Evolutionary conservation across 2,113 vertebrate genomes (phyloP).

Genomic region (Rattus rattus): DNA sequence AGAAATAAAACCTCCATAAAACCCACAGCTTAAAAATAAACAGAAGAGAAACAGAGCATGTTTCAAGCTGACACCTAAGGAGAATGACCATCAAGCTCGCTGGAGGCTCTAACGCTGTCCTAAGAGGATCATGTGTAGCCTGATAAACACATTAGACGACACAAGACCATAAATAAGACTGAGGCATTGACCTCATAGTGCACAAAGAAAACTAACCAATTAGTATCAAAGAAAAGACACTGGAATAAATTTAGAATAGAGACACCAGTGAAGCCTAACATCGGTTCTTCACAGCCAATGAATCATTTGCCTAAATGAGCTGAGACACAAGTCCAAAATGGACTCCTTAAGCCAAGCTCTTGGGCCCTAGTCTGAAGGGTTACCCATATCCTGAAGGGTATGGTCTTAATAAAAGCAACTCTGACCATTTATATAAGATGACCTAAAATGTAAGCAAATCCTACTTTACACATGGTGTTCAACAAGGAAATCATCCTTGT

Average conservation of each 20-base stretch:
- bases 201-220: conserved; percentile 20
- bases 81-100: neutral
- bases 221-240: conserved; percentile 21
- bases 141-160: neutral
- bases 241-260: neutral
- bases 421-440: neutral
- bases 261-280: neutral
- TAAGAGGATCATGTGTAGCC: neutral
- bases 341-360: neutral
- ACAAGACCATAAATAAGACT: neutral
- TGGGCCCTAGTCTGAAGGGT: neutral
- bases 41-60: neutral
- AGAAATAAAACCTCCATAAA: neutral
- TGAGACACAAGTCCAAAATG: neutral
- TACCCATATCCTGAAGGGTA: neutral
- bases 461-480: neutral
- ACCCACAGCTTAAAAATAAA: neutral
- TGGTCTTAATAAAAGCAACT: neutral
- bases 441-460: neutral
- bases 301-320: neutral
- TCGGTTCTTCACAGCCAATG: neutral
- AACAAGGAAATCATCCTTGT: neutral
- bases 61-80: neutral
- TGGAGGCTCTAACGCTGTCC: neutral
- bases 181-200: neutral